These are phyloP conservation scores for Chanos chanos DNA, from an alignment of 2,797 vertebrate genomes.

Conservation along the genomic window DNA sequence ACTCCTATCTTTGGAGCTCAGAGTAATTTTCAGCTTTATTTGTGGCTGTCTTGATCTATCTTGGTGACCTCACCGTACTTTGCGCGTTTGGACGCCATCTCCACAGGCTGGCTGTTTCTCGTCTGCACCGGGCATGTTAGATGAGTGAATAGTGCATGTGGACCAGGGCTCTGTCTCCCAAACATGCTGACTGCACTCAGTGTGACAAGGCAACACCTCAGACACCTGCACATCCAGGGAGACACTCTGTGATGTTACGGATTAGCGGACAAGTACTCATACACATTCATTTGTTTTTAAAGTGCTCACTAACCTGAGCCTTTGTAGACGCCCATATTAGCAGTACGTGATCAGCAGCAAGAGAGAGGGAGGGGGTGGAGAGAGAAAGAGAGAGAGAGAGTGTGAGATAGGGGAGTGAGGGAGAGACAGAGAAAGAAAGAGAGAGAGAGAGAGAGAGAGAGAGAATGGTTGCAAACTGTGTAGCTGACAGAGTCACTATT, in stretches of 20 bases:
- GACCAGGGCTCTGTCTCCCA: conserved; percentile 78
- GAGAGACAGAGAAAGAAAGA: conserved; percentile 42
- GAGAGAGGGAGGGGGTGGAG: conserved; percentile 37
- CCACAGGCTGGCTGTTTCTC: conserved; percentile 63
- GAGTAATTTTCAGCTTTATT: not conserved
- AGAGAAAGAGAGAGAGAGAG: not conserved
- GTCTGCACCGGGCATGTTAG: not conserved
- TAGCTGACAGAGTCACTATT: no score
- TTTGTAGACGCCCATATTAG: conserved; percentile 81
- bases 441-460: not conserved
- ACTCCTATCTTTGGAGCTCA: conserved; percentile 17
- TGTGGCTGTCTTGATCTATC: not conserved
- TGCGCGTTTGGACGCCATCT: conserved; percentile 73
- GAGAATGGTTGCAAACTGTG: no score
- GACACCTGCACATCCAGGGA: conserved; percentile 68
- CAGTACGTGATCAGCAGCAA: conserved; percentile 73
- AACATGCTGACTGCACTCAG: conserved; percentile 75
- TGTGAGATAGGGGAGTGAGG: no score
- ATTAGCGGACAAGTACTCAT: not conserved
- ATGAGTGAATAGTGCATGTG: conserved; percentile 69
- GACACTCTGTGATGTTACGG: not conserved
- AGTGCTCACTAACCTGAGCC: conserved; percentile 80
- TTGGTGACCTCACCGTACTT: conserved; percentile 67
- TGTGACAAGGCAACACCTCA: conserved; percentile 80
- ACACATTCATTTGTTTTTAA: not conserved